Base-by-base conservation (phyloP, 1,140 invertebrate genomes). In the Danaus plexippus region DNA sequence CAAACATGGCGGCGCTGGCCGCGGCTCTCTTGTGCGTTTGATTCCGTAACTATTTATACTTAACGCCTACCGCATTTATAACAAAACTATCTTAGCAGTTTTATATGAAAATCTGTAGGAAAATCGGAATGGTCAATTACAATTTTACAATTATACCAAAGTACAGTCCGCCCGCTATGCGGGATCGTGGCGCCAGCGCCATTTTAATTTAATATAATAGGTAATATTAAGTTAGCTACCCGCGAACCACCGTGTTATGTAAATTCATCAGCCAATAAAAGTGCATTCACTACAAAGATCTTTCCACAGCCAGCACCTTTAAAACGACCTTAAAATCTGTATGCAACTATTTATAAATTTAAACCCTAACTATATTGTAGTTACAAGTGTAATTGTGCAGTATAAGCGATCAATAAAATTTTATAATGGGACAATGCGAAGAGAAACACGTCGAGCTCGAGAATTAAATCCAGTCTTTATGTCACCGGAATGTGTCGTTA, bases 361-460 rank as follows among this genome's bases (percentile, higher is more conserved):
- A 75, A 73, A 56, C 71, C 74, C 75, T 80, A 81, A 78, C 77
- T 84, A 80, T 32, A 32, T 6, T 32, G 22, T 32, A 32, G 64
- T 75, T 61, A 73, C 66, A 61, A 67, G 69, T 77, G 71, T 77
- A 73, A 76, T 83, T 85, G 78, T 85, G 81, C 81, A 78, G 72
- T 76, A 75, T 74, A 75, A 60, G 54, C 52, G 46, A 53, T 43
- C 54, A 41, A 55, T 61, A 54, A 50, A 49, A 61, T 50, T 50
- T 61, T 50, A 60, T 50, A 46, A 50, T 56, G 59, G 55, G 56
- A 61, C 51, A 56, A 55, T 56, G 54, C 58, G 51, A 55, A 60
- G 50, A 48, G 54, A 61, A 32, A 61, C 54, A 57, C 50, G 52
- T 47, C 47, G 44, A 55, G 53, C 59, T 47, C 44, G 59, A 44